Conservation (phyloP, 1,140 invertebrate species). For the Luehdorfia chinensis region DNA sequence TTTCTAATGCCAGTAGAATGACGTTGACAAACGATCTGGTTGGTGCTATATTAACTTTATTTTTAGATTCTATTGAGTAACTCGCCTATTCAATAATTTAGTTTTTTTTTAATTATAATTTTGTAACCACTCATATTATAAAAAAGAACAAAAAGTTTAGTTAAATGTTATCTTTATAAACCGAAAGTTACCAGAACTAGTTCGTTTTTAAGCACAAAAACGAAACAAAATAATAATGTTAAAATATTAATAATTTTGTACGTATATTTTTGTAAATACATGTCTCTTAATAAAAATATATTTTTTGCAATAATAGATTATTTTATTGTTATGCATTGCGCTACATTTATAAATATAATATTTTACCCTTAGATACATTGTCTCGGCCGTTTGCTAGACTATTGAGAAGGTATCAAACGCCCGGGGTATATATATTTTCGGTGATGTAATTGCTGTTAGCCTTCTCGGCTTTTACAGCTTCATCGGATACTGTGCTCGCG, state of each 20-base stretch:
- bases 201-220: conserved; percentile 26
- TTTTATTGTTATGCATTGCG: no score
- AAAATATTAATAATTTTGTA: conserved; percentile 16
- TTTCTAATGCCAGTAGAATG: conserved; percentile 27
- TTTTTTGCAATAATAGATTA: conserved; percentile 23
- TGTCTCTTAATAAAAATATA: conserved; percentile 27
- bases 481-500: no score
- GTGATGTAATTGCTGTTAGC: no score
- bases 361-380: no score
- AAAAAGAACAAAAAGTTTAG: not conserved
- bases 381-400: no score
- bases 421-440: no score
- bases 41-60: conserved; percentile 40
- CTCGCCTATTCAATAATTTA: conserved; percentile 1
- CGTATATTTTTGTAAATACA: conserved; percentile 43
- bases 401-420: no score
- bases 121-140: no score
- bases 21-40: conserved; percentile 51
- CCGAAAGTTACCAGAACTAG: conserved; percentile 55
- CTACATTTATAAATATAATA: no score
- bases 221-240: conserved; percentile 11
- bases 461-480: no score
- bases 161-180: conserved; percentile 19
- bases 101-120: not conserved
- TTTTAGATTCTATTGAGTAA: not conserved